These are phyloP conservation scores for Epinotia ramella DNA, from an alignment of 2,888 invertebrate species.

Conservation along the genomic window DNA sequence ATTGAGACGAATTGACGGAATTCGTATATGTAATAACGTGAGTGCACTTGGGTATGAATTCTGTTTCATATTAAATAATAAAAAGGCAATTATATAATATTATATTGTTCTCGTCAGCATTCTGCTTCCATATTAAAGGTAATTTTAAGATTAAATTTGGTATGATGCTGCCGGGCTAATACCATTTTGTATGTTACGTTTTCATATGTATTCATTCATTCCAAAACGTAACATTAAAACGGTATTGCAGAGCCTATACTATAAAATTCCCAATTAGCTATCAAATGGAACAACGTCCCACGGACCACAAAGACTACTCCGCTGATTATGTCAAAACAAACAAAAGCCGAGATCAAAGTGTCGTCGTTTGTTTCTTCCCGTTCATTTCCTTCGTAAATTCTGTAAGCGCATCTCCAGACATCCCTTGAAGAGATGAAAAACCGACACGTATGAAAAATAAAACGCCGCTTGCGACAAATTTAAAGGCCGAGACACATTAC, in stretches of 20 bases:
- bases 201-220: too few species aligned
- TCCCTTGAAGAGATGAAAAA: constrained; percentile 47
- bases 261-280: constrained; percentile 31
- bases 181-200: too few species aligned
- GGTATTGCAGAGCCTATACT: neutral
- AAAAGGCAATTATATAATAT: neutral
- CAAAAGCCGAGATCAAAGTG: constrained; percentile 62
- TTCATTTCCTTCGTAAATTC: constrained; percentile 62
- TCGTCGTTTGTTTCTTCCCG: constrained; percentile 61
- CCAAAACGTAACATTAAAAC: neutral
- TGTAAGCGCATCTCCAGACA: constrained; percentile 48
- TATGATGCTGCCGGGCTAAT: neutral
- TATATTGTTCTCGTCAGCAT: neutral
- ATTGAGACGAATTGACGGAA: constrained; percentile 25
- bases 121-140: too few species aligned
- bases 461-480: constrained; percentile 51
- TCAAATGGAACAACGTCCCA: constrained; percentile 49
- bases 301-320: constrained; percentile 49
- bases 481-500: constrained; percentile 59
- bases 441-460: constrained; percentile 51
- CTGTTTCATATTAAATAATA: constrained; percentile 14
- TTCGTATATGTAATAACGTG: constrained; percentile 22
- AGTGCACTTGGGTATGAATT: constrained; percentile 35
- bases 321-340: constrained; percentile 64
- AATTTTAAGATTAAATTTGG: neutral